Evolutionary conservation across 2,797 vertebrate genomes (phyloP), one percentile per base, ranked within the genome.

Genomic region (Acanthurus lineatus): DNA sequence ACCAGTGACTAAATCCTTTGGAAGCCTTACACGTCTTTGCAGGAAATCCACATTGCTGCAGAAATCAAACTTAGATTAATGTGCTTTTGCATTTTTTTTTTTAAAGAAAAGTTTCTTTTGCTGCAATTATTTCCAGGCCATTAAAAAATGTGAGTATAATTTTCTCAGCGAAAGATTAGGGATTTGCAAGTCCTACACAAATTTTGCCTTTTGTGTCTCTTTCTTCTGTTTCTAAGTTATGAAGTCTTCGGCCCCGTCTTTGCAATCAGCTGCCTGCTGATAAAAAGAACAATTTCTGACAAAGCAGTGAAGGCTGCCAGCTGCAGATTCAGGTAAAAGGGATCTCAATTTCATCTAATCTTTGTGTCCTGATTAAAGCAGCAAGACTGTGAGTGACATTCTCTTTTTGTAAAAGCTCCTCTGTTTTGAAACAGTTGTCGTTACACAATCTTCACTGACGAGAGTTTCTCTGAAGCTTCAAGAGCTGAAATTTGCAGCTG

Each of bases 401-500:
- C 32, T 76, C 54, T 66, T 67, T 57, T 70, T 65, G 62, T 32
- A 15, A 53, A 7, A 57, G 70, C 69, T 72, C 57, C 51, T 49
- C 58, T 53, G 40, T 15, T 52, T 51, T 68, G 69, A 71, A 66
- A 85, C 20, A n/a, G 20, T 54, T 61, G 54, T 78, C 66, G 69
- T 63, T 69, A 60, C 74, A 78, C 69, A 51, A 42, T 74, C 44
- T 51, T 49, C 68, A 65, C 51, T 25, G n/a, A 63, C 49, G 60
- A 74, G 67, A 74, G 35, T 81, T 77, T 80, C n/a, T 63, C 59
- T 44, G 38, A 22, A 62, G 68, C 49, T 67, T 60, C 48, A 15
- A 19, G 40, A 20, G n/a, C 71, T 88, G 74, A 75, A 65, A 83
- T 84, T 61, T 80, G 69, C 74, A 56, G 76, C n/a, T 83, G 72